Conservation (phyloP, 2,113 vertebrate genomes). For the Chionodraco myersi region DNA sequence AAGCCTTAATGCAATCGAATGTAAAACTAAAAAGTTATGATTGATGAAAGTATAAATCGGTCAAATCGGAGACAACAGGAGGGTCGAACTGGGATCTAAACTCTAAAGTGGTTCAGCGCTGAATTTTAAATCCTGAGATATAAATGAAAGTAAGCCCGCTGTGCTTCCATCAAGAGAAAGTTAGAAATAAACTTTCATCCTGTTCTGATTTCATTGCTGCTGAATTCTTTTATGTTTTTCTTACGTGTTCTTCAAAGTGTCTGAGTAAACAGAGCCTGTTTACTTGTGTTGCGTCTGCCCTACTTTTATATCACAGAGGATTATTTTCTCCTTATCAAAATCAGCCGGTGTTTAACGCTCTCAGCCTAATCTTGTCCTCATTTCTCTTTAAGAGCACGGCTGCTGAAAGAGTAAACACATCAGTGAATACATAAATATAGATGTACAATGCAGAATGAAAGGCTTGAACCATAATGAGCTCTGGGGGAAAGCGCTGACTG, state of each 20-base stretch:
- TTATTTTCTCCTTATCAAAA: constrained; percentile 25
- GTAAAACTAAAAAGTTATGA: too few species aligned
- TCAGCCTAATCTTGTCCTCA: constrained; percentile 14
- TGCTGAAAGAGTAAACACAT: constrained; percentile 29
- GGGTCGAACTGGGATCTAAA: too few species aligned
- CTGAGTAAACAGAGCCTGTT: constrained; percentile 34
- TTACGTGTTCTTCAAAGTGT: not conserved
- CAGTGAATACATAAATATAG: constrained; percentile 15
- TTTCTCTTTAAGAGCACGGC: constrained; percentile 4
- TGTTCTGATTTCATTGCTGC: not conserved
- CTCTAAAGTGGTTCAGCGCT: too few species aligned
- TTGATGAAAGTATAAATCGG: too few species aligned
- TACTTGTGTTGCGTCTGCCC: constrained; percentile 25
- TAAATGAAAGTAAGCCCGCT: too few species aligned
- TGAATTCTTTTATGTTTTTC: not conserved
- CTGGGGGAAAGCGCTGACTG: not conserved
- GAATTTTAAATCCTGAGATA: too few species aligned
- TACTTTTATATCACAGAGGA: constrained; percentile 31
- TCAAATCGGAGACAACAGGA: too few species aligned
- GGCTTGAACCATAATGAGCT: not conserved
- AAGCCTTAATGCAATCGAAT: too few species aligned
- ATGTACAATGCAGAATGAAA: constrained; percentile 21
- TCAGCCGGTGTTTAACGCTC: constrained; percentile 22
- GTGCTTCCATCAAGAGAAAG: too few species aligned
- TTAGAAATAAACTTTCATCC: not conserved